These are phyloP conservation scores for Poecilia latipinna DNA, from an alignment of 2,113 vertebrate species.

Conservation along the genomic window DNA sequence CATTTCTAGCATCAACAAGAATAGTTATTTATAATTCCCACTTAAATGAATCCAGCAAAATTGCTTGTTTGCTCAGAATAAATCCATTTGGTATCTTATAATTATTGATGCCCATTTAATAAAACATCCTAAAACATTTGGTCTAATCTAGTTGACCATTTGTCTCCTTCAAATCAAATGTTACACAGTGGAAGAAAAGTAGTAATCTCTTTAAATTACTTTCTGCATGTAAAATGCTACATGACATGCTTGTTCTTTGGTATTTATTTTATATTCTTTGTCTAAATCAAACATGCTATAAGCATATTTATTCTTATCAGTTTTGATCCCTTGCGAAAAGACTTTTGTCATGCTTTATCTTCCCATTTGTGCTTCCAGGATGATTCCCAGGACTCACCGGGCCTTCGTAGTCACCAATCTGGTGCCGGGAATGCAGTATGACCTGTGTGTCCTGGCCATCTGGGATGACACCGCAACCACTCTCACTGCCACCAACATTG, in stretches of 20 bases:
- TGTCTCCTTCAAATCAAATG: slow-evolving; percentile 79
- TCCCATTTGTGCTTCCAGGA: slow-evolving; percentile 73
- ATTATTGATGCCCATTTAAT: slow-evolving; percentile 8
- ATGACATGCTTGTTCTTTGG: slow-evolving; percentile 43
- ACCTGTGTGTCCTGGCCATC: slow-evolving; percentile 95
- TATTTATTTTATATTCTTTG: slow-evolving; percentile 38
- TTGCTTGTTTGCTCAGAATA: no score
- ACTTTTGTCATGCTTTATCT: slow-evolving; percentile 5
- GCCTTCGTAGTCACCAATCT: slow-evolving; percentile 95
- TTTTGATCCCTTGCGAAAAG: slow-evolving; percentile 53
- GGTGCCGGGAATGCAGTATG: slow-evolving; percentile 93
- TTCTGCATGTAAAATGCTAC: slow-evolving; percentile 62
- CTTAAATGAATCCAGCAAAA: no score
- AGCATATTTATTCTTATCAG: slow-evolving; percentile 25
- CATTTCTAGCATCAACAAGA: not conserved
- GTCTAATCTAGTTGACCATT: slow-evolving; percentile 45
- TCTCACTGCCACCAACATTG: slow-evolving; percentile 94
- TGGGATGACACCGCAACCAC: slow-evolving; percentile 96
- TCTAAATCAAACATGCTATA: slow-evolving; percentile 12
- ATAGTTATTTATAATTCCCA: not conserved
- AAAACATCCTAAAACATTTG: slow-evolving; percentile 30
- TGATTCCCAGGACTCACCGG: slow-evolving; percentile 94
- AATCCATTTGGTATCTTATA: slow-evolving; percentile 14
- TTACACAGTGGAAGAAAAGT: slow-evolving; percentile 38
- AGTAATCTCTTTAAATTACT: slow-evolving; percentile 50